phyloP scores from a whole-genome alignment of 2,888 invertebrate genomes.

The Nesidiocoris tenuis region DNA sequence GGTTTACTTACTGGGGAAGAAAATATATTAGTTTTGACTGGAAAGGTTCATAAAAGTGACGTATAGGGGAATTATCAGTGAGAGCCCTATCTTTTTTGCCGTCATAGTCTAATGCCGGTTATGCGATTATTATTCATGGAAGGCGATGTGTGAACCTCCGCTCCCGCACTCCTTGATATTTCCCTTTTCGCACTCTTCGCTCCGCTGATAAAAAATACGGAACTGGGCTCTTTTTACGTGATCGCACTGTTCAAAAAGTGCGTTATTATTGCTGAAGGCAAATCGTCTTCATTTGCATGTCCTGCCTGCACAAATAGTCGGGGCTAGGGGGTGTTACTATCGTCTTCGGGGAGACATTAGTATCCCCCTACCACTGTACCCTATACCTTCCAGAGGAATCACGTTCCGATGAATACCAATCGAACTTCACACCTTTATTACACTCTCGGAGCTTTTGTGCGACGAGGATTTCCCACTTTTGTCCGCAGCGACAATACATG shows the following conservation, averaged over 20 bases:
- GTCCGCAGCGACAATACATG: not conserved
- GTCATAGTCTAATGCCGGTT: slow-evolving; percentile 40
- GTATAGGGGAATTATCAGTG: slow-evolving; percentile 48
- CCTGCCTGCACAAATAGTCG: not conserved
- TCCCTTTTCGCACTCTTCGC: slow-evolving; percentile 8
- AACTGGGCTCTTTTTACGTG: slow-evolving; percentile 45
- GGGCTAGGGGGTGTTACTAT: not conserved
- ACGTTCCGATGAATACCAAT: not conserved
- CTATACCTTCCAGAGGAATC: not conserved
- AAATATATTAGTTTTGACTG: slow-evolving; percentile 38
- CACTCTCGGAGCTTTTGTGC: not conserved
- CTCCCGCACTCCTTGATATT: not conserved
- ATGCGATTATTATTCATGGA: slow-evolving; percentile 48
- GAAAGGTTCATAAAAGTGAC: slow-evolving; percentile 48
- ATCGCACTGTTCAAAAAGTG: slow-evolving; percentile 44
- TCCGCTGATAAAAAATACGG: slow-evolving; percentile 47
- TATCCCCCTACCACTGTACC: not conserved
- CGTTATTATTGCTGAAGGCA: not conserved
- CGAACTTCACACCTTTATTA: not conserved
- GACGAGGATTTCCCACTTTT: not conserved
- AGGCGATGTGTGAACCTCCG: slow-evolving; percentile 47
- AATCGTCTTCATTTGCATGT: slow-evolving; percentile 37
- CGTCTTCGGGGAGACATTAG: slow-evolving; percentile 39
- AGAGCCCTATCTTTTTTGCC: slow-evolving; percentile 3
- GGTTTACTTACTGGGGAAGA: slow-evolving; percentile 11